Evolutionary conservation across 2,113 vertebrate genomes (phyloP).

Genomic region (Vidua macroura): DNA sequence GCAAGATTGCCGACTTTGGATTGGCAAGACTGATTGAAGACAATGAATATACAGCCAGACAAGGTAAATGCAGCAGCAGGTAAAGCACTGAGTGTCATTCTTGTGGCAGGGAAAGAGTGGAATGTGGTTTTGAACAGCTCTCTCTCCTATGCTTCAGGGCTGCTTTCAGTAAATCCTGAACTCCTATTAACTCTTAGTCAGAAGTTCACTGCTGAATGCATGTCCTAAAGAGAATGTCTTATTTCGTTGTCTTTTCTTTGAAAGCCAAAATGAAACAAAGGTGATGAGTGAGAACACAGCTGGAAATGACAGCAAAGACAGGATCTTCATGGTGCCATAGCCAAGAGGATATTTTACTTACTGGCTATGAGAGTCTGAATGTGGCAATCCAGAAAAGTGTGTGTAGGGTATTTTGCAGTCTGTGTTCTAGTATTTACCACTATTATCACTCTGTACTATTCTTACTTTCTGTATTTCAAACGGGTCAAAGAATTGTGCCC

Average conservation of each 20-base stretch:
- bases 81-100: background rate
- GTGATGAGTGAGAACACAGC: background rate
- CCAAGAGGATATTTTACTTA: background rate
- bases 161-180: background rate
- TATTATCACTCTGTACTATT: background rate
- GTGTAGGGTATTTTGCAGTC: background rate
- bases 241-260: background rate
- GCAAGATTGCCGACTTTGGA: conserved; percentile 97
- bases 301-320: background rate
- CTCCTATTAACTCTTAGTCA: background rate
- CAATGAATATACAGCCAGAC: conserved; percentile 96
- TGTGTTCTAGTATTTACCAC: background rate
- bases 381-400: background rate
- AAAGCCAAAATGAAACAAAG: background rate
- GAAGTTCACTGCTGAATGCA: background rate
- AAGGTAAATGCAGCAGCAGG: conserved; percentile 75
- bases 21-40: conserved; percentile 95
- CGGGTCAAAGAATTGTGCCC: background rate
- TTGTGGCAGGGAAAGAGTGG: background rate
- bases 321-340: background rate
- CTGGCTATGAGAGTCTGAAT: background rate
- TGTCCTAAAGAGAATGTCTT: background rate
- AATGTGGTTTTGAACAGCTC: background rate
- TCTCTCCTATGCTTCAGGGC: background rate
- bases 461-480: background rate